These are phyloP conservation scores for Oikopleura vanhoeffeni DNA, from an alignment of 23 tunicate species.

Conservation along the genomic window DNA sequence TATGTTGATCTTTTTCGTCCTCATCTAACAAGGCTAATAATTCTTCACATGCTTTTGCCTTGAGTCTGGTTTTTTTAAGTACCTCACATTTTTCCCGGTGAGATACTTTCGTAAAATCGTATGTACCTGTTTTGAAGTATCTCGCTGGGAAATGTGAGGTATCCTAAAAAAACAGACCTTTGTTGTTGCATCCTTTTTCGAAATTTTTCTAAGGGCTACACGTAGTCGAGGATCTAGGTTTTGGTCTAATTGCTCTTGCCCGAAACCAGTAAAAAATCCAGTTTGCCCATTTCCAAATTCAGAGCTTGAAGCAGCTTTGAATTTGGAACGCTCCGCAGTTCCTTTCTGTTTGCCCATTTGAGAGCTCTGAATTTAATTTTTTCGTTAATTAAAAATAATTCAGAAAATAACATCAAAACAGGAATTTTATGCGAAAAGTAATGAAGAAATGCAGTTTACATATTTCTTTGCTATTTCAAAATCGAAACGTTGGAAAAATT, in stretches of 20 bases:
- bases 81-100: too few relatives aligned
- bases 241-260: slow-evolving; percentile 13
- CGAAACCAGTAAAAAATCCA: slow-evolving; percentile 10
- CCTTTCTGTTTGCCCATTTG: slow-evolving; percentile 6
- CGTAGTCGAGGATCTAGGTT: slow-evolving; percentile 35
- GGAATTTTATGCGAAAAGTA: too few relatives aligned
- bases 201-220: slow-evolving; percentile 35
- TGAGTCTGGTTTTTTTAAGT: too few relatives aligned
- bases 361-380: background rate
- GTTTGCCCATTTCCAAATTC: background rate
- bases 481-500: too few relatives aligned
- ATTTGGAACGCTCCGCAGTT: background rate
- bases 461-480: too few relatives aligned
- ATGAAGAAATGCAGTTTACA: too few relatives aligned
- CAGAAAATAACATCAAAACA: too few relatives aligned
- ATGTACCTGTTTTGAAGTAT: too few relatives aligned
- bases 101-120: too few relatives aligned
- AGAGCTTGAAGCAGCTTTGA: slow-evolving; percentile 4
- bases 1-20: background rate
- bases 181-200: slow-evolving; percentile 65
- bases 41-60: slow-evolving; percentile 5
- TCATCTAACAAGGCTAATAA: background rate
- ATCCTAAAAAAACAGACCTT: too few relatives aligned
- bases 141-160: too few relatives aligned
- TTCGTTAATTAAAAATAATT: too few relatives aligned